Percentiles rank a stretch among this genome's conserved stretches.
These are phyloP conservation scores for Stichopus horrens DNA, from an alignment of 53 echinoderm and acorn worm genomes.

Conservation along the genomic window DNA sequence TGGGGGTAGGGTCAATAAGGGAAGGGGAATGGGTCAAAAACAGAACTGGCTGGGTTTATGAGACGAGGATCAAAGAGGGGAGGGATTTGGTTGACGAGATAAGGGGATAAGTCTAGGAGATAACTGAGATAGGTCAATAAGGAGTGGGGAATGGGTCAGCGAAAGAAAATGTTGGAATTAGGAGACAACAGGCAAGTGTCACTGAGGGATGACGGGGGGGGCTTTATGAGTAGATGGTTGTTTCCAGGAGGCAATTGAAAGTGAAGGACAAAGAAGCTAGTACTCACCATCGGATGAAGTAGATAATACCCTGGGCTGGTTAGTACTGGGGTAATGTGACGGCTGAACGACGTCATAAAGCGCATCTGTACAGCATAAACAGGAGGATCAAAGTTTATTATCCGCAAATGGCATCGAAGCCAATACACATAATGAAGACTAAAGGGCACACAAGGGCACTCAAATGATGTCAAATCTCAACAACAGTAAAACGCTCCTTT, in stretches of 20 bases:
- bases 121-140: no score
- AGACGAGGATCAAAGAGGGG: not conserved
- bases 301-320: not conserved
- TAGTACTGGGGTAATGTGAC: conserved; percentile 14
- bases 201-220: not conserved
- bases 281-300: conserved; percentile 22
- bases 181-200: no score
- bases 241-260: not conserved
- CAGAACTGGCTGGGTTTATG: no score
- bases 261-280: not conserved
- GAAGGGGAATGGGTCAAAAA: no score
- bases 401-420: no score
- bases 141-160: not conserved
- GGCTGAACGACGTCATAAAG: conserved; percentile 8
- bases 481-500: no score
- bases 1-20: no score
- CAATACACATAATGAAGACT: no score
- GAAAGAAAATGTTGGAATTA: not conserved
- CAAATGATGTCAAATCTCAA: no score
- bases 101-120: no score
- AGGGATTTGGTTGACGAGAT: not conserved
- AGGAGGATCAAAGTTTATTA: not conserved
- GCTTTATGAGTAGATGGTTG: not conserved
- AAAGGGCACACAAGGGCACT: no score
- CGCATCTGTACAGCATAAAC: not conserved